Percentiles rank a stretch among this genome's conserved stretches.
Evolutionary conservation across 2,797 vertebrate genomes (phyloP).

Genomic region (Periophthalmus magnuspinnatus): DNA sequence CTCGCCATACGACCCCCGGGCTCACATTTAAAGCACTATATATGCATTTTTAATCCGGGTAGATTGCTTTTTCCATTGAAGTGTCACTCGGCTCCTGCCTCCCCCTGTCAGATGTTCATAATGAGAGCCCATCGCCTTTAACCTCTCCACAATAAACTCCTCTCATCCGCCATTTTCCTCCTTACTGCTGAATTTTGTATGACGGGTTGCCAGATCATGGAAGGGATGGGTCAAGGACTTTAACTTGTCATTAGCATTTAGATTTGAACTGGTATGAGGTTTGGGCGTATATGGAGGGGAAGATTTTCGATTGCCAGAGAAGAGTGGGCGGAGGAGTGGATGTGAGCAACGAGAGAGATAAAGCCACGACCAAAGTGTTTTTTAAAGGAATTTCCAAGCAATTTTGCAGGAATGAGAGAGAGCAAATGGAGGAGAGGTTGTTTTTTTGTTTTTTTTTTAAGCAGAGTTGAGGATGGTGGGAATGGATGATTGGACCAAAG

Average conservation of each 20-base stretch:
- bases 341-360: conserved; percentile 6
- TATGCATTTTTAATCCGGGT: conserved; percentile 61
- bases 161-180: conserved; percentile 43
- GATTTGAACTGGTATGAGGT: conserved; percentile 63
- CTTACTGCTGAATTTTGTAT: conserved; percentile 61
- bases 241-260: conserved; percentile 72
- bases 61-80: conserved; percentile 29
- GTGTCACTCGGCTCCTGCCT: conserved; percentile 28
- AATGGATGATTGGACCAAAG: conserved; percentile 17
- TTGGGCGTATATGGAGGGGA: conserved; percentile 32
- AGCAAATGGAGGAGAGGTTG: conserved; percentile 14
- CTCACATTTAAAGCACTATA: conserved; percentile 46
- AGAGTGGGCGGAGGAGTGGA: conserved; percentile 15
- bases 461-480: conserved; percentile 8
- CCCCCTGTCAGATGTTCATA: conserved; percentile 51
- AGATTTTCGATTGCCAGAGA: conserved; percentile 34
- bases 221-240: conserved; percentile 64
- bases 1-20: conserved; percentile 18
- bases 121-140: conserved; percentile 61
- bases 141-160: conserved; percentile 59
- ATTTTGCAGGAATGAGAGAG: conserved; percentile 33
- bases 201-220: conserved; percentile 29
- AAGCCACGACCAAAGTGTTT: conserved; percentile 29
- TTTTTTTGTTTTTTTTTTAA: conserved; percentile 7
- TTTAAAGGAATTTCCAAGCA: conserved; percentile 20